Conservation (phyloP, 2,113 vertebrate species). For the Coptodon rendalli region DNA sequence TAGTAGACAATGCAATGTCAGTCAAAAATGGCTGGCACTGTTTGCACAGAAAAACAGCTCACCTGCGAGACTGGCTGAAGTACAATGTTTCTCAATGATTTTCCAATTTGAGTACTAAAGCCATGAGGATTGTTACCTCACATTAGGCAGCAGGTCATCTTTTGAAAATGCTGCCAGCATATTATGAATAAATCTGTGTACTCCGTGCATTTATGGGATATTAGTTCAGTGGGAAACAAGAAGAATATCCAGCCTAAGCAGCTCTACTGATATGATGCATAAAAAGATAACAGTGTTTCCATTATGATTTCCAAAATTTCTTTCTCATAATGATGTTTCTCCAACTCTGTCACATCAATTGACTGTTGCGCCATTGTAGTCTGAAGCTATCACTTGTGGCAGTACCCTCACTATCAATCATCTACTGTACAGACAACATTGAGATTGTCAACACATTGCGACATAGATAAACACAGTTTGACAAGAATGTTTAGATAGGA, state of each 20-base stretch:
- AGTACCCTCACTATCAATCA: slow-evolving; percentile 23
- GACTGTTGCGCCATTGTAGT: not conserved
- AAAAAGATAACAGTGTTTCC: not conserved
- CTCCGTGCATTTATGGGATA: not conserved
- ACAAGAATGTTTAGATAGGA: not conserved
- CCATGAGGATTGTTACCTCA: slow-evolving; percentile 33
- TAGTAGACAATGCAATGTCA: not conserved
- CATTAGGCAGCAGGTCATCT: slow-evolving; percentile 46
- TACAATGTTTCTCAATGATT: slow-evolving; percentile 13
- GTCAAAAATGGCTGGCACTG: not conserved
- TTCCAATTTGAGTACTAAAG: slow-evolving; percentile 31
- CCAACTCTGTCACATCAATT: not conserved
- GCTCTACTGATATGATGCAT: not conserved
- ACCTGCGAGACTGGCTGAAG: slow-evolving; percentile 35
- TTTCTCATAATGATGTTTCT: not conserved
- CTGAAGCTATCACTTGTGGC: not conserved
- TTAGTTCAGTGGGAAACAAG: not conserved
- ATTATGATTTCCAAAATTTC: not conserved
- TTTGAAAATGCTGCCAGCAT: slow-evolving; percentile 34
- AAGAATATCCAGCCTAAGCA: not conserved
- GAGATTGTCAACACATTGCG: slow-evolving; percentile 27
- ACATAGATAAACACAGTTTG: slow-evolving; percentile 1
- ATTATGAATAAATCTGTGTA: slow-evolving; percentile 1
- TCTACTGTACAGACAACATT: slow-evolving; percentile 9
- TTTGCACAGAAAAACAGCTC: slow-evolving; percentile 21